Conservation (phyloP, 1,140 invertebrate genomes). For the Drosophila repleta region DNA sequence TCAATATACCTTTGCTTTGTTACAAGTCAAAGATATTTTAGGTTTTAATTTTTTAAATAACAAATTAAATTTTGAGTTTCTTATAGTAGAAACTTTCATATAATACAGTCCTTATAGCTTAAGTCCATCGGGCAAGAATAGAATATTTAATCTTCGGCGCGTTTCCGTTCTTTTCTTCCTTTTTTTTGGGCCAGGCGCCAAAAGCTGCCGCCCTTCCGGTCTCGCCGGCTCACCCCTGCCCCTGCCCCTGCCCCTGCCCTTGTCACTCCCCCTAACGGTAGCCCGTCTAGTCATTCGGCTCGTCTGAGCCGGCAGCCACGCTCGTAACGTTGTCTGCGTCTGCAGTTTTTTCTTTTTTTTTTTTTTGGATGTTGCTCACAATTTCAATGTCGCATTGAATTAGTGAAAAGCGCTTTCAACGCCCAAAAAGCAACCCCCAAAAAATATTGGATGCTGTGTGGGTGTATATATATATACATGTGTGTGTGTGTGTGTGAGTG, state of each 20-base stretch:
- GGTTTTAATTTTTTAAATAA: too few species aligned
- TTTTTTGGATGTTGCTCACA: conserved; percentile 55
- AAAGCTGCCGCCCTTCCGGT: conserved; percentile 75
- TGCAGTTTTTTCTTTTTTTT: too few species aligned
- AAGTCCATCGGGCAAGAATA: too few species aligned
- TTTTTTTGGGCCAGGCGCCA: conserved; percentile 39
- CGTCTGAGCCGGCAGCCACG: conserved; percentile 26
- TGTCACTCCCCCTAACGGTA: conserved; percentile 4
- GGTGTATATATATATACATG: conserved; percentile 23
- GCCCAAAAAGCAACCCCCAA: conserved; percentile 75
- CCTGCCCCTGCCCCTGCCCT: neutral
- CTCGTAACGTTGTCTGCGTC: conserved; percentile 25
- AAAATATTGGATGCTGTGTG: conserved; percentile 46
- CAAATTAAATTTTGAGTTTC: too few species aligned
- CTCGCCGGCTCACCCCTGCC: conserved; percentile 12
- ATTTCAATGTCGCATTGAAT: conserved; percentile 83
- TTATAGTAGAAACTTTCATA: too few species aligned
- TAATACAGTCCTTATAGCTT: too few species aligned
- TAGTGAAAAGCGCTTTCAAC: conserved; percentile 81
- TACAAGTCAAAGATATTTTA: too few species aligned
- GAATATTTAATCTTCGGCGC: too few species aligned
- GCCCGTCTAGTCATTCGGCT: conserved; percentile 57
- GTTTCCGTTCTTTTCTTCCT: neutral
- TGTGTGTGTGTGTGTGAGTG: conserved; percentile 28
- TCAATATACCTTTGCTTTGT: too few species aligned